A percentile compares a stretch with the other conserved stretches of the same genome.
phyloP scores from a whole-genome alignment of 2,113 vertebrate species.

The Pheucticus melanocephalus region DNA sequence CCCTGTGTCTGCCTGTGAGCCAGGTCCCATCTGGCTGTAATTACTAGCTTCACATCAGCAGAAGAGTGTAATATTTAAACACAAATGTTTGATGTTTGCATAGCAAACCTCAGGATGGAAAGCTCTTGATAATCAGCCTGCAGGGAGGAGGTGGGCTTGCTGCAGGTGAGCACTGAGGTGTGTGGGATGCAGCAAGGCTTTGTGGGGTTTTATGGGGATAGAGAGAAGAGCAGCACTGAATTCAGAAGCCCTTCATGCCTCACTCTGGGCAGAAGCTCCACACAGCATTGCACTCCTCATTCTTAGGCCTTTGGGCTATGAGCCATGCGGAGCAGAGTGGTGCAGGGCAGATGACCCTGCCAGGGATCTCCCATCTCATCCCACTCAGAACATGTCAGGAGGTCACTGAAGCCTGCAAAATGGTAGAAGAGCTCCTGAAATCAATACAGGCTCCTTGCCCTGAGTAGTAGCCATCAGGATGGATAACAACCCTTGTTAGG shows the following conservation, averaged over 20 bases:
- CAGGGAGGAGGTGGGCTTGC: not conserved
- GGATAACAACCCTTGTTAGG: not conserved
- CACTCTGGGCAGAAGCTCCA: not conserved
- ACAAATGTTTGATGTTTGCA: constrained; percentile 63
- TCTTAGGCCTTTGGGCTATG: not conserved
- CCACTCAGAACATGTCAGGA: not conserved
- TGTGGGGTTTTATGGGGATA: not conserved
- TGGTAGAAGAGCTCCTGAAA: not conserved
- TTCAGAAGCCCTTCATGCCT: not conserved
- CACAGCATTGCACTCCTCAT: not conserved
- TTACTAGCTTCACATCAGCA: constrained; percentile 65
- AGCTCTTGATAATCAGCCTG: constrained; percentile 49
- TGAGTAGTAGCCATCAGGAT: not conserved
- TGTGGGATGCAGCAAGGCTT: not conserved
- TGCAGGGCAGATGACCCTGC: not conserved
- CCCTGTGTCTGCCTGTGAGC: constrained; percentile 46
- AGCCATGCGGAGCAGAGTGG: accelerated
- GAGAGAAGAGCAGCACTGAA: not conserved
- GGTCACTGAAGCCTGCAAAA: not conserved
- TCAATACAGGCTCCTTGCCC: not conserved
- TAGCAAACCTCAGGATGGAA: constrained; percentile 54
- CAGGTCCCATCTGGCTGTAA: constrained; percentile 69
- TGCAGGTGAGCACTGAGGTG: not conserved
- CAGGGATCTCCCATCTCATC: not conserved
- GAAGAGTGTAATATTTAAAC: constrained; percentile 64